These are phyloP conservation scores for Agonopterix heracliana DNA, from an alignment of 2,888 invertebrate genomes.

Conservation along the genomic window DNA sequence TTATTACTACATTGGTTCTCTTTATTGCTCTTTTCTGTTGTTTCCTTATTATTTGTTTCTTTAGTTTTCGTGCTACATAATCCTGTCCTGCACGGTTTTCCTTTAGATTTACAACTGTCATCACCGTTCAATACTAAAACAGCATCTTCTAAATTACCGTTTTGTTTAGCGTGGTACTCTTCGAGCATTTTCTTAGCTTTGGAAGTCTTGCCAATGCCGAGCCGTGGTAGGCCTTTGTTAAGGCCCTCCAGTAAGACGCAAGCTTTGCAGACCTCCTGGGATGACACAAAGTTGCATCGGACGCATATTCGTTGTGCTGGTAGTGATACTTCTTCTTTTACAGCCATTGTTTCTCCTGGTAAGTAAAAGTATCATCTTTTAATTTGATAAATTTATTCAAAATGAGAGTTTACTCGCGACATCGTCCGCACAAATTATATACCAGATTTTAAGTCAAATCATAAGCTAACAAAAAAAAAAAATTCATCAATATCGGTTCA, in stretches of 20 bases:
- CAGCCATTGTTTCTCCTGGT: slow-evolving; percentile 87
- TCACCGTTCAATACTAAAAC: slow-evolving; percentile 33
- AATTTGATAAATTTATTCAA: neutral
- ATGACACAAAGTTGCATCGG: slow-evolving; percentile 93
- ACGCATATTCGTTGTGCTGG: slow-evolving; percentile 88
- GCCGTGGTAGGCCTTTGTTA: slow-evolving; percentile 92
- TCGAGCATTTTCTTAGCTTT: slow-evolving; percentile 82
- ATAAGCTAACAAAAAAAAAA: no score
- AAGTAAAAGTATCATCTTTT: slow-evolving; percentile 14
- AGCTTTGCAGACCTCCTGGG: slow-evolving; percentile 97
- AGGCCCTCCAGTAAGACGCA: slow-evolving; percentile 96
- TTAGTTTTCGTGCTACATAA: slow-evolving; percentile 21
- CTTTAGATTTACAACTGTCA: slow-evolving; percentile 22
- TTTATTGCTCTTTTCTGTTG: slow-evolving; percentile 13
- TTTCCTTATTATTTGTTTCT: slow-evolving; percentile 4
- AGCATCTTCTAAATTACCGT: slow-evolving; percentile 24
- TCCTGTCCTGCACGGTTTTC: slow-evolving; percentile 25
- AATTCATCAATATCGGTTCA: no score
- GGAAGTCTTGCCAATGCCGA: slow-evolving; percentile 94
- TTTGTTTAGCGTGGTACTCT: slow-evolving; percentile 59
- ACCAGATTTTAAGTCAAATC: no score
- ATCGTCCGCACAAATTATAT: no score
- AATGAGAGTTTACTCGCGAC: no score
- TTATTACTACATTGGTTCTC: slow-evolving; percentile 19
- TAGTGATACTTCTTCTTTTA: slow-evolving; percentile 88